phyloP scores from a whole-genome alignment of 2,888 invertebrate genomes.

The Cactoblastis cactorum region DNA sequence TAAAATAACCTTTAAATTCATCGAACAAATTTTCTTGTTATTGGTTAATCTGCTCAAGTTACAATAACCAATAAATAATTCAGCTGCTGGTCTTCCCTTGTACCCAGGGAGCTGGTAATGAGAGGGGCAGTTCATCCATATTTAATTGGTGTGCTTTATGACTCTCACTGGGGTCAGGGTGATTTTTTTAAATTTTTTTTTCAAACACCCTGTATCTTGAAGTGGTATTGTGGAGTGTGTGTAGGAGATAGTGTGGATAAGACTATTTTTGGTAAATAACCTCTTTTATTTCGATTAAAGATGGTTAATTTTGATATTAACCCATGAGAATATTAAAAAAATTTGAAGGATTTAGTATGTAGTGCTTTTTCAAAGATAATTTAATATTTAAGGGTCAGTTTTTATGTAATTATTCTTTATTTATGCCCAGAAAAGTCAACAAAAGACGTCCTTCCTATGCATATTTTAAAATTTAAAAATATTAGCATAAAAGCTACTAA shows the following conservation, averaged over 20 bases:
- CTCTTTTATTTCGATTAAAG: no score
- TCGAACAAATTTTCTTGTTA: background rate
- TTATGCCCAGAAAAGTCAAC: no score
- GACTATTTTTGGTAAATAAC: slow-evolving; percentile 12
- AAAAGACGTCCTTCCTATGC: no score
- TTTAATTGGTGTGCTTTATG: slow-evolving; percentile 76
- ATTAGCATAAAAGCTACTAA: no score
- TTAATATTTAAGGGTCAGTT: no score
- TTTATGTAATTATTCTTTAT: no score
- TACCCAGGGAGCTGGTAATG: slow-evolving; percentile 38
- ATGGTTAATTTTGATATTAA: no score
- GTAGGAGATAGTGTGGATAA: slow-evolving; percentile 37
- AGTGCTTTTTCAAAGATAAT: no score
- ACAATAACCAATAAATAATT: slow-evolving; percentile 9
- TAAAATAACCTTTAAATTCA: background rate
- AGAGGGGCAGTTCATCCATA: slow-evolving; percentile 59
- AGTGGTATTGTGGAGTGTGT: slow-evolving; percentile 65
- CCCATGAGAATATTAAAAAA: no score
- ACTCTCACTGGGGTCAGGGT: slow-evolving; percentile 57
- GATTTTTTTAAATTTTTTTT: slow-evolving; percentile 70
- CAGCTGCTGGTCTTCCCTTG: slow-evolving; percentile 25
- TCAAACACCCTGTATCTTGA: slow-evolving; percentile 66
- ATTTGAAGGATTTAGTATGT: no score
- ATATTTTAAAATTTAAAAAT: no score
- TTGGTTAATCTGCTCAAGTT: background rate